These are phyloP conservation scores for Andrena bicolor DNA, from an alignment of 2,888 invertebrate genomes.

Conservation along the genomic window DNA sequence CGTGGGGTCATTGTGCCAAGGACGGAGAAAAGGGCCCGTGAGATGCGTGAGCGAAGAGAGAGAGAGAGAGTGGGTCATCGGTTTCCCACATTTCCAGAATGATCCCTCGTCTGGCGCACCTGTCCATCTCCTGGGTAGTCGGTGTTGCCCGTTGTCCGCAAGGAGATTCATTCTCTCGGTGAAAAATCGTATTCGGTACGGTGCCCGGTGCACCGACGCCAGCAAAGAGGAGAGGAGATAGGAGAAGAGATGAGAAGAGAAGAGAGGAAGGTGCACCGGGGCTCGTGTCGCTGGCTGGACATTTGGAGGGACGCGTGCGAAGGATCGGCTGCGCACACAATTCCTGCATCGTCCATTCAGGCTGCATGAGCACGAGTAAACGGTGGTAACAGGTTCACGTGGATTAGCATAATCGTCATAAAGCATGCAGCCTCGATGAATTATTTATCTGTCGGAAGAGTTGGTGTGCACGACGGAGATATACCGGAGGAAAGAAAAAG, in stretches of 20 bases:
- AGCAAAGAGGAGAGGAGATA: too few relatives aligned
- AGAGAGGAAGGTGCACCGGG: conserved; percentile 14
- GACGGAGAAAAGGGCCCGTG: conserved; percentile 47
- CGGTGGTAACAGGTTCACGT: conserved; percentile 83
- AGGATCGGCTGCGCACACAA: conserved; percentile 64
- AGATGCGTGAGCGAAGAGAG: conserved; percentile 11
- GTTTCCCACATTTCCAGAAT: conserved; percentile 78
- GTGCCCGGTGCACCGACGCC: too few relatives aligned
- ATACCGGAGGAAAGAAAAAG: conserved; percentile 39
- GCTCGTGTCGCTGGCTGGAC: conserved; percentile 37
- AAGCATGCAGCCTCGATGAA: conserved; percentile 84
- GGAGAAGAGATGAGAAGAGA: neutral
- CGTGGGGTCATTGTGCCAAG: conserved; percentile 59
- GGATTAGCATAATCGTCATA: conserved; percentile 85
- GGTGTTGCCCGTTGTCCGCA: conserved; percentile 1
- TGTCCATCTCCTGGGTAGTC: conserved; percentile 19
- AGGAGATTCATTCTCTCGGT: conserved; percentile 19
- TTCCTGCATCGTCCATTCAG: conserved; percentile 70
- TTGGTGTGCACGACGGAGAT: conserved; percentile 47
- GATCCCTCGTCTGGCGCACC: conserved; percentile 54
- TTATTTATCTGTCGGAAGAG: conserved; percentile 83
- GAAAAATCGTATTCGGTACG: too few relatives aligned
- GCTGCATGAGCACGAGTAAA: conserved; percentile 58
- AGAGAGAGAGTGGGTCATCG: conserved; percentile 73
- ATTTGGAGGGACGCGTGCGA: conserved; percentile 53